phyloP scores from a whole-genome alignment of 2,797 vertebrate genomes.

The Podargus strigoides region DNA sequence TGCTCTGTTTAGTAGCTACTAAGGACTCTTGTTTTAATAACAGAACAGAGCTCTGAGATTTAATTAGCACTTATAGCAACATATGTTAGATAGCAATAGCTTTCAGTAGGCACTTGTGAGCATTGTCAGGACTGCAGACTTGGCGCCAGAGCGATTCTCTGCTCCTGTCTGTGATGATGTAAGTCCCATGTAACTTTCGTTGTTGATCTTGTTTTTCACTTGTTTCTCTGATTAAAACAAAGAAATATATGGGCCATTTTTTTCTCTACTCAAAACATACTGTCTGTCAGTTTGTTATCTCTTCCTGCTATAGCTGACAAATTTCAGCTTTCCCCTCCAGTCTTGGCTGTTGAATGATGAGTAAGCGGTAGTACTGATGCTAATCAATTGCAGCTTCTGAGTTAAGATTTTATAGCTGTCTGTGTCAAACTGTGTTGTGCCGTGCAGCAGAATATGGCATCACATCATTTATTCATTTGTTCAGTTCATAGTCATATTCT shows the following conservation, averaged over 20 bases:
- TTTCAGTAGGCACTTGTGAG: neutral
- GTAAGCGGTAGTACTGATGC: neutral
- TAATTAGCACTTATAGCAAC: conserved; percentile 49
- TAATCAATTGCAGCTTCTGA: neutral
- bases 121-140: neutral
- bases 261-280: neutral
- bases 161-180: neutral
- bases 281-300: neutral
- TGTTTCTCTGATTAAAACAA: neutral
- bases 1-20: conserved; percentile 15
- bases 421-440: neutral
- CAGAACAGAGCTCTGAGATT: conserved; percentile 25
- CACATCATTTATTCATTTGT: neutral
- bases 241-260: neutral
- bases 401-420: neutral
- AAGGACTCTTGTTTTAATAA: conserved; percentile 46
- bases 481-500: neutral
- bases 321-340: neutral
- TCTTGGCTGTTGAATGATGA: neutral
- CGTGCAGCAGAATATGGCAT: neutral
- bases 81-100: conserved; percentile 36
- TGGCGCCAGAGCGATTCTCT: neutral
- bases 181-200: neutral
- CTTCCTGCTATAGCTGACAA: neutral
- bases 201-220: neutral